Evolutionary conservation across 2,113 vertebrate genomes (phyloP).

Genomic region (Crotalus viridis): DNA sequence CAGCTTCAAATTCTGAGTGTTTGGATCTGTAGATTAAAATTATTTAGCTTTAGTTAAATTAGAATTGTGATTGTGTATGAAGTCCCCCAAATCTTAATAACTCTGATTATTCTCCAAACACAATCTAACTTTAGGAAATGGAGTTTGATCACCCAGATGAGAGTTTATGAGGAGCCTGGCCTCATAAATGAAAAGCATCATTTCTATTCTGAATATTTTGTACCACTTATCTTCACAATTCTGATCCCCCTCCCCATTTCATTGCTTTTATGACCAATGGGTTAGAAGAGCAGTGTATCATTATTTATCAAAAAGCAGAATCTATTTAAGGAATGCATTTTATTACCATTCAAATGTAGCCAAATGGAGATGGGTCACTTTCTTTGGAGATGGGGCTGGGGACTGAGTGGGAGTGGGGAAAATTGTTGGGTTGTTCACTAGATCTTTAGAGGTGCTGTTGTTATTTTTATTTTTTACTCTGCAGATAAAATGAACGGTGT

Average conservation of each 20-base stretch:
- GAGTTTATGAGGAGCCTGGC: background rate
- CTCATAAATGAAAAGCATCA: background rate
- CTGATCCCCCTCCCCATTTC: background rate
- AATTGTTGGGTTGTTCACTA: conserved; percentile 5
- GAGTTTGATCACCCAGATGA: background rate
- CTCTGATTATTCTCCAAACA: background rate
- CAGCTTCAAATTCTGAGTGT: conserved; percentile 16
- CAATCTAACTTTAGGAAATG: background rate
- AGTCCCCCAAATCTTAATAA: background rate
- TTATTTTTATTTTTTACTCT: conserved; percentile 11
- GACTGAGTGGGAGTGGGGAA: too few species aligned
- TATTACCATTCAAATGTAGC: conserved; percentile 15
- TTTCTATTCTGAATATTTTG: background rate
- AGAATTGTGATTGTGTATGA: background rate
- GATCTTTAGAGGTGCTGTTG: conserved; percentile 1
- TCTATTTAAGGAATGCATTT: background rate
- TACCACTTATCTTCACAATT: background rate
- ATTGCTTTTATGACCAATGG: conserved; percentile 16
- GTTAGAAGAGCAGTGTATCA: background rate
- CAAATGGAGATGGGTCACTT: conserved; percentile 9
- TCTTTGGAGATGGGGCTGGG: background rate
- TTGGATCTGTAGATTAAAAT: conserved; percentile 26
- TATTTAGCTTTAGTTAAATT: background rate
- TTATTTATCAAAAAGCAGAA: conserved; percentile 11
- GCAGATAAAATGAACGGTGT: conserved; percentile 4